Base-by-base conservation (phyloP, 2,113 vertebrate genomes). In the Origma solitaria region DNA sequence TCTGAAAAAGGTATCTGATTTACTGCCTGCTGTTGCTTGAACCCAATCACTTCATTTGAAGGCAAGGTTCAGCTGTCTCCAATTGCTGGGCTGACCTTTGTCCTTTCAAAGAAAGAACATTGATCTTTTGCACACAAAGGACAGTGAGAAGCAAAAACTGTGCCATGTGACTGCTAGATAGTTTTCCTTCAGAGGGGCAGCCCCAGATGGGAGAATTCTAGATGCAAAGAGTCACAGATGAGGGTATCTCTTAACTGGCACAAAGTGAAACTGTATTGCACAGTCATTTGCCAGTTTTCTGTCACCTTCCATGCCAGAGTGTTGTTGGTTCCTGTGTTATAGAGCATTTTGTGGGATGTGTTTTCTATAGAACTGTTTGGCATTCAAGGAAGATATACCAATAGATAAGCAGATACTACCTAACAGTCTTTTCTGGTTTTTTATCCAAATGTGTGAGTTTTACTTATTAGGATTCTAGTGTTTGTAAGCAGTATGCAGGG, bases 141-240 rank as follows among this genome's bases (percentile, higher is more conserved):
- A 56, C 25, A 24, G 35, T 38, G 25, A 88, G 54, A 78, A 54
- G 30, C 62, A 86, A 85, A 81, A 80, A 27, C 15, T 61, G 23
- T 31, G 31, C n/a, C n/a, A n/a, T 0, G 0, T 65, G 66, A 68
- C 37, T 84, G 51, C 22, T 1, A 2, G 20, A 56, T 33, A 35
- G 4, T 79, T 69, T 82, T 54, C 53, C 42, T 81, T 42, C 45
- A 57, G 62, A 65, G 13, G 20, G 37, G 8, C 40, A 85, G 31
- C 30, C 28, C 25, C 1, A 3, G 13, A 31, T 49, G n/a, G 37
- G 10, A 31, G n/a, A 76, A 49, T 78, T 69, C 54, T 16, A 57
- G 31, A 51, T 40, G 25, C 33, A 83, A 35, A 77, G 33, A 60
- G 47, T 51, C 35, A 33, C 17, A 71, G 23, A 38, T n/a, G 21